These are phyloP conservation scores for Macrotis lagotis DNA, from an alignment of 2,113 vertebrate species.

Conservation along the genomic window DNA sequence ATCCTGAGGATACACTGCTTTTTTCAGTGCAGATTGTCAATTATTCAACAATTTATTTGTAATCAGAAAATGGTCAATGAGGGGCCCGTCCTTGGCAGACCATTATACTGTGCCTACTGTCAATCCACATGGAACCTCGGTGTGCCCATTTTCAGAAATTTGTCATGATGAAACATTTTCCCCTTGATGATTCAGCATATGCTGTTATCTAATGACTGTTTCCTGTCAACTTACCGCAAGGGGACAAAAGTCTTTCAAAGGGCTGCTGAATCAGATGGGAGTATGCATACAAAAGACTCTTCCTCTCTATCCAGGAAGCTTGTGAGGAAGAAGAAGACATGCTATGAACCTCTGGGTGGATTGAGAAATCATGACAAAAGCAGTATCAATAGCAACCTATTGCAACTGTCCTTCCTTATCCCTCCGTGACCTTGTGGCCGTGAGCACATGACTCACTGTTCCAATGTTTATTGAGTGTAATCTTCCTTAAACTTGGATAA, in stretches of 20 bases:
- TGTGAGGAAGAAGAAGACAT: not conserved
- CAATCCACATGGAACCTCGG: not conserved
- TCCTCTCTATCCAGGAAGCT: not conserved
- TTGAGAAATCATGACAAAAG: not conserved
- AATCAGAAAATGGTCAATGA: not conserved
- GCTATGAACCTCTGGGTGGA: not conserved
- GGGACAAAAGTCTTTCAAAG: not conserved
- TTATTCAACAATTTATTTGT: not conserved
- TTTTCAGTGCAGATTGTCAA: not conserved
- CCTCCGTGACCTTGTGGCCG: not conserved
- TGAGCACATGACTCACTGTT: not conserved
- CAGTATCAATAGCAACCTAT: not conserved
- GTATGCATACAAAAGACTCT: not conserved
- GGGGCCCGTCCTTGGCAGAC: not conserved
- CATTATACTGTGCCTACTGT: not conserved
- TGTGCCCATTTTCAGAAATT: not conserved
- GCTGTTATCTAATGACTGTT: not conserved
- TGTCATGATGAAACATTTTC: not conserved
- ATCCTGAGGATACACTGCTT: not conserved
- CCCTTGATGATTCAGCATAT: not conserved
- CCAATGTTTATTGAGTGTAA: not conserved
- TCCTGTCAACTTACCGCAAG: not conserved
- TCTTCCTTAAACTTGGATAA: not conserved
- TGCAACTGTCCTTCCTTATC: not conserved
- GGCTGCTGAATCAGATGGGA: not conserved